A percentile compares a stretch with the other conserved stretches of the same genome.
Evolutionary conservation across 2,888 invertebrate genomes (phyloP).

Genomic region (Apeira syringaria): DNA sequence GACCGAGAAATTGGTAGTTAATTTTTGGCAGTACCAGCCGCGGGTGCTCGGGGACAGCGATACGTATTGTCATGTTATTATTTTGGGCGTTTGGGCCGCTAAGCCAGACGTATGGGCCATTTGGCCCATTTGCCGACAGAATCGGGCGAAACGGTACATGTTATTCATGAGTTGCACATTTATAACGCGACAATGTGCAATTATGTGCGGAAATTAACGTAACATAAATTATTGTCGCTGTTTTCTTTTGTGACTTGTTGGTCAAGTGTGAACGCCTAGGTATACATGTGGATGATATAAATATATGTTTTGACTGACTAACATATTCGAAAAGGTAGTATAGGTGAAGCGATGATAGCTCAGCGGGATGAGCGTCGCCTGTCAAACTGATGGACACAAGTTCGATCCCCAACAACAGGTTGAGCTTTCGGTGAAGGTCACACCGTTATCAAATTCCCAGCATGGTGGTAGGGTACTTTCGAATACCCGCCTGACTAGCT

Average conservation of each 20-base stretch:
- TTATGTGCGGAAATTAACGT: constrained; percentile 57
- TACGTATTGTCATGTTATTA: constrained; percentile 73
- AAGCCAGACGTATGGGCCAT: constrained; percentile 77
- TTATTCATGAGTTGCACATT: constrained; percentile 69
- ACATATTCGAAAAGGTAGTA: too few species aligned
- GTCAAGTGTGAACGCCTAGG: constrained; percentile 15
- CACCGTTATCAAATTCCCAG: too few species aligned
- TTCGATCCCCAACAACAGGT: too few species aligned
- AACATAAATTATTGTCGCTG: constrained; percentile 37
- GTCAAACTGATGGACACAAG: too few species aligned
- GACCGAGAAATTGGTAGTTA: constrained; percentile 28
- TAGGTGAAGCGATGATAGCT: too few species aligned
- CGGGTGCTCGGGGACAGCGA: constrained; percentile 31
- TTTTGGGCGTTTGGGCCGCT: constrained; percentile 72
- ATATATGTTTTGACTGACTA: too few species aligned
- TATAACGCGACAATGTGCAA: constrained; percentile 63
- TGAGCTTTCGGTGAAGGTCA: too few species aligned
- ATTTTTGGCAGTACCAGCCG: constrained; percentile 23
- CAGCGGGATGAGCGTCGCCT: too few species aligned
- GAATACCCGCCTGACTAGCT: too few species aligned
- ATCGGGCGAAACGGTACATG: constrained; percentile 63
- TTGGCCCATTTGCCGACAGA: constrained; percentile 73
- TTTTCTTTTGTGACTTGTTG: constrained; percentile 24
- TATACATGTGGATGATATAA: too few species aligned
- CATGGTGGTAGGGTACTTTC: too few species aligned